Conservation (phyloP, 2,113 vertebrate species). For the Arothron firmamentum region DNA sequence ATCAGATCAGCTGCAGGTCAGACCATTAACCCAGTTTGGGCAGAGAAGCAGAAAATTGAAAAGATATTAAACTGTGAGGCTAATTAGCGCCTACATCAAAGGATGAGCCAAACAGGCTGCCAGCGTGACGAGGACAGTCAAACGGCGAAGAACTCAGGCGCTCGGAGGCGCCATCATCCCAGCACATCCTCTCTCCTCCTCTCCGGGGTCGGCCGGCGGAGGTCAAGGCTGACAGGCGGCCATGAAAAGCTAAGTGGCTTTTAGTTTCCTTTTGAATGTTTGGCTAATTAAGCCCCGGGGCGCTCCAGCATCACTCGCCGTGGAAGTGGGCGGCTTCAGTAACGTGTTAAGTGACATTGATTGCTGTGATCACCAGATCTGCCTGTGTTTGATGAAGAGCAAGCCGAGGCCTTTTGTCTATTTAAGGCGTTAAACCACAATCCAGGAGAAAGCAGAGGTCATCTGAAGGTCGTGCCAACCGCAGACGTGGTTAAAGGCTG, state of each 20-base stretch:
- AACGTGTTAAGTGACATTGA: conserved; percentile 60
- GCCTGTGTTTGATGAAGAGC: conserved; percentile 17
- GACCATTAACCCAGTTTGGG: conserved; percentile 5
- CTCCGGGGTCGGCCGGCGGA: conserved; percentile 2
- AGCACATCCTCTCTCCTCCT: conserved; percentile 5
- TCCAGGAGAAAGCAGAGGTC: conserved; percentile 15
- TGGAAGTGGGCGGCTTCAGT: conserved; percentile 38
- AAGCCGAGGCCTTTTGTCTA: no score
- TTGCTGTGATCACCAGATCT: conserved; percentile 35
- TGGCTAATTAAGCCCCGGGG: conserved; percentile 62
- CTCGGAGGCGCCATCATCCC: no score
- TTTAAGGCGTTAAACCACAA: conserved; percentile 14
- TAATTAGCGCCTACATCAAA: conserved; percentile 14
- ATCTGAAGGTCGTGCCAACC: background rate
- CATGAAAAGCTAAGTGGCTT: conserved; percentile 43
- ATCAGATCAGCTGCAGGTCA: conserved; percentile 51
- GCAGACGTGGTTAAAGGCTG: background rate
- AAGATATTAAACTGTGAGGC: background rate
- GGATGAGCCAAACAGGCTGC: background rate
- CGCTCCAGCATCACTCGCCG: conserved; percentile 34
- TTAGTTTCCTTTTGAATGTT: conserved; percentile 57
- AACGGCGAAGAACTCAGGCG: background rate
- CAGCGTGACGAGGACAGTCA: background rate
- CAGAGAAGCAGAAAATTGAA: conserved; percentile 5
- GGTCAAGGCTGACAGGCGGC: conserved; percentile 37